phyloP scores from a whole-genome alignment of 2,113 vertebrate species.

The Pagrus major region DNA sequence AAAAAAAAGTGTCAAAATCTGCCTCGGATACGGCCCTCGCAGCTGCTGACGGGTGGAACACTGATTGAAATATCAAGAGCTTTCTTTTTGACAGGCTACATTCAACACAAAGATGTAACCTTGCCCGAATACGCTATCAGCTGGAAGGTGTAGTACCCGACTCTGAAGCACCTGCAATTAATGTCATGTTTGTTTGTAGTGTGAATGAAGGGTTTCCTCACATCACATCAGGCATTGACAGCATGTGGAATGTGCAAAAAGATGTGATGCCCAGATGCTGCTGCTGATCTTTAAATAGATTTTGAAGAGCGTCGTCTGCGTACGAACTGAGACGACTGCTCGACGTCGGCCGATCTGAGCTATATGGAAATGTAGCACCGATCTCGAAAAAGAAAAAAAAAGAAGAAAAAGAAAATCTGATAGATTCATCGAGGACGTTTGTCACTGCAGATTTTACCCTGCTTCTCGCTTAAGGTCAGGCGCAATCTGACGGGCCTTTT shows the following conservation, averaged over 20 bases:
- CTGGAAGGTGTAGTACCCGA: constrained; percentile 59
- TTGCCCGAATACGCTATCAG: constrained; percentile 31
- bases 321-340: neutral
- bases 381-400: constrained; percentile 6
- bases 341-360: constrained; percentile 6
- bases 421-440: constrained; percentile 84
- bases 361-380: constrained; percentile 44
- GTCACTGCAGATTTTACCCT: constrained; percentile 85
- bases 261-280: constrained; percentile 50
- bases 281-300: constrained; percentile 21
- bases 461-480: constrained; percentile 76
- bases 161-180: constrained; percentile 54
- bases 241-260: constrained; percentile 74
- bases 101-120: constrained; percentile 37
- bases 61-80: constrained; percentile 52
- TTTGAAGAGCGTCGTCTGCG: constrained; percentile 19
- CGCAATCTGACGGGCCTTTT: constrained; percentile 83
- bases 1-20: constrained; percentile 31
- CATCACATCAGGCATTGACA: constrained; percentile 56
- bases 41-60: constrained; percentile 59
- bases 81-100: constrained; percentile 41
- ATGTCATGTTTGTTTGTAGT: constrained; percentile 18
- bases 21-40: constrained; percentile 31
- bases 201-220: constrained; percentile 36
- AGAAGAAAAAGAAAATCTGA: constrained; percentile 72